Evolutionary conservation across 23 tunicate genomes (phyloP), one percentile per base, ranked within the genome.

Genomic region (Styela clava): DNA sequence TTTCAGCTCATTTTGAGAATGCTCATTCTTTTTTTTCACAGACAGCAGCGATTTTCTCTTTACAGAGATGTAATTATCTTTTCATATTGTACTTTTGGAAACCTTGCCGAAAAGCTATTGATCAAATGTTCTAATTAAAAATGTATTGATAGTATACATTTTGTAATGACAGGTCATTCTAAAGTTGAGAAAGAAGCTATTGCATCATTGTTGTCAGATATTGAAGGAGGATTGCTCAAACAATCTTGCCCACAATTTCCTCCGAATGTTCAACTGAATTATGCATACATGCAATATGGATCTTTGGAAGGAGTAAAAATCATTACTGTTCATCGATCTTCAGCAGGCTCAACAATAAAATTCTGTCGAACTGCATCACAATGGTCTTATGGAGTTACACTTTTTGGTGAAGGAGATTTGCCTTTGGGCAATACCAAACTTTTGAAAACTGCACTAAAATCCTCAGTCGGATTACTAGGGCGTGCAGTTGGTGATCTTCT

Each of bases 151-250:
- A n/a, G n/a, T n/a, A n/a, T n/a, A n/a, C n/a, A n/a, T n/a, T n/a
- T n/a, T n/a, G n/a, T n/a, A n/a, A n/a, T n/a, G n/a, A 9, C 83
- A 89, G 94, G 95, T 74, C 95, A 89, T 69, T 81, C 89, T 7
- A 56, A 61, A 19, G 61, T 84, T 35, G 95, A 89, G 52, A 72
- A 74, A 35, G 74, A 51, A 23, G 77, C 85, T 51, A 25, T 89
- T 24, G 64, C 19, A 56, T 24, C 23, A 21, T 62, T 71, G 78
- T 51, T 89, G 29, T 52, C 64, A n/a, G 89, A 89, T 72, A 83
- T 81, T 21, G 83, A 89, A 76, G 80, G 69, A 19, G 31, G 33
- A 34, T 61, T 81, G 20, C 31, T 85, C 0, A 56, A 74, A 62
- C 33, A 33, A 21, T 52, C 86, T 3, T 89, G 95, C 69, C 86